Base-by-base conservation (phyloP, 2,797 vertebrate species). In the Prunella strophiata region DNA sequence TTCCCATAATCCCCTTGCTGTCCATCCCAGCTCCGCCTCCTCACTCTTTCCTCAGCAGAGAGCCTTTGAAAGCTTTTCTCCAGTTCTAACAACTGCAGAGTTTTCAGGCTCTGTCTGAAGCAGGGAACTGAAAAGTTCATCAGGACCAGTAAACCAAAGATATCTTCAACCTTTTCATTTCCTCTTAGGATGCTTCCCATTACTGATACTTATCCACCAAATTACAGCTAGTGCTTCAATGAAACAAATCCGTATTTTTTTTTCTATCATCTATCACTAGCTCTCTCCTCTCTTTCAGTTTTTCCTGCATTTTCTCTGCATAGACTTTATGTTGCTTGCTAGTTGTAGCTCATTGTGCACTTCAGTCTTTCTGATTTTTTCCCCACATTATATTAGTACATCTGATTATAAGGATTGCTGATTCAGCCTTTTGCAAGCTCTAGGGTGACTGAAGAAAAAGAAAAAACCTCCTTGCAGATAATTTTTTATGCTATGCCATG, bases 1-100 rank as follows among this genome's bases (percentile, higher is more conserved):
- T 68, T 8, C 8, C 2, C 2, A 5, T 14, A 54, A 45, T n/a
- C 6, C 32, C 12, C 17, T 66, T 0, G 0, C 16, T 26, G 45
- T 86, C 26, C 30, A 70, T 9, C 23, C 30, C 34, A 58, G 40
- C 29, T 43, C 20, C 32, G 34, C n/a, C 25, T 79, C 43, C 43
- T 79, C 18, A 10, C 67, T 89, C 51, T 22, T 77, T 72, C 23
- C 62, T 81, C 34, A 61, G 57, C 42, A 84, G 5, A 81, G 34
- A 62, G 26, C 36, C 15, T 66, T 50, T 63, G 45, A 85, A 94
- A 87, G 26, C 6, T 77, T 36, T 52, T 80, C 14, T 78, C 52
- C 61, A 74, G 0, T 27, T 48, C 36, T 40, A 72, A 51, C 40
- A 30, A 62, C 42, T 72, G 36, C 58, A 36, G 30, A 25, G 5